These are phyloP conservation scores for Meiosimyza platycephala DNA, from an alignment of 2,888 invertebrate species.

Conservation along the genomic window DNA sequence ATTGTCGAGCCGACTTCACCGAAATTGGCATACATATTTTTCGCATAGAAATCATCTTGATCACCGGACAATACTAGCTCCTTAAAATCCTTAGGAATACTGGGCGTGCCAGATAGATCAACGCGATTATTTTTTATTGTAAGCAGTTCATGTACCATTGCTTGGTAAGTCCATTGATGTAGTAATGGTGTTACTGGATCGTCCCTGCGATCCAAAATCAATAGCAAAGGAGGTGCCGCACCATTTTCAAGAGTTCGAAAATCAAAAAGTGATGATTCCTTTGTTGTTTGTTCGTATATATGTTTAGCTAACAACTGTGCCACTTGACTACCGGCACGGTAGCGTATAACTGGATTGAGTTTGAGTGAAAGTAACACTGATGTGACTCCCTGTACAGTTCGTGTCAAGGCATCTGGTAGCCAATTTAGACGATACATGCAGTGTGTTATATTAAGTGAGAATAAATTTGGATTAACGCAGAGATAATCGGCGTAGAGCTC, in stretches of 20 bases:
- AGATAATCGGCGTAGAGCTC: conserved; percentile 97
- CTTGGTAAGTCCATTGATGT: conserved; percentile 99
- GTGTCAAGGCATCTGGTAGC: conserved; percentile 80
- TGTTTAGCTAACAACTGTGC: conserved; percentile 87
- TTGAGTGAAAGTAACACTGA: conserved; percentile 90
- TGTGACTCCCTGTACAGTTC: conserved; percentile 87
- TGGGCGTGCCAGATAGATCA: conserved; percentile 84
- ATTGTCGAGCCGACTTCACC: conserved; percentile 99
- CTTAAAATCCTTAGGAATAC: conserved; percentile 86
- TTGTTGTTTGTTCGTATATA: conserved; percentile 84
- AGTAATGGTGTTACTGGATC: conserved; percentile 96
- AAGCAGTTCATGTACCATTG: conserved; percentile 98
- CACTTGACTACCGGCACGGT: conserved; percentile 86
- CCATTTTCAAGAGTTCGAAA: conserved; percentile 76
- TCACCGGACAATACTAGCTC: conserved; percentile 95
- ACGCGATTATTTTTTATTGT: conserved; percentile 95
- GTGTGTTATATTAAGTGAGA: conserved; percentile 81
- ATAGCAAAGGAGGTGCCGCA: conserved; percentile 80
- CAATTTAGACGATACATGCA: conserved; percentile 80
- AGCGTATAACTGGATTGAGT: conserved; percentile 89
- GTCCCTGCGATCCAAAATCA: conserved; percentile 92
- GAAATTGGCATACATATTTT: conserved; percentile 96
- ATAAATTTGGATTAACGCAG: conserved; percentile 91
- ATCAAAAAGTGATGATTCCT: conserved; percentile 90
- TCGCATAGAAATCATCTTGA: conserved; percentile 96